Percentiles rank a stretch among this genome's conserved stretches.
Conservation (phyloP, 2,113 vertebrate genomes). For the Mesoclemmys tuberculata region DNA sequence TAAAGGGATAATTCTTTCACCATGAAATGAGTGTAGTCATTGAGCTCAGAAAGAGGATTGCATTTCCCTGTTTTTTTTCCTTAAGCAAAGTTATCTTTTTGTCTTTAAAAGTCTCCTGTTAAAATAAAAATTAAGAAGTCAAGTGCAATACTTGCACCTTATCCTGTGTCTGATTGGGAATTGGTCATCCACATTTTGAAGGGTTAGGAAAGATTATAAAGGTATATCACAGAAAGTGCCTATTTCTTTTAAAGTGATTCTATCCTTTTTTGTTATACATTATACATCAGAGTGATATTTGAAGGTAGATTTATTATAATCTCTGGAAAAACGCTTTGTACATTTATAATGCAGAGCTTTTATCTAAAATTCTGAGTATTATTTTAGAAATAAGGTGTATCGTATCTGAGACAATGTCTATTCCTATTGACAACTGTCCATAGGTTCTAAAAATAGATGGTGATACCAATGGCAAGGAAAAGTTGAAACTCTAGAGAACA, state of each 20-base stretch:
- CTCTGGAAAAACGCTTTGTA: constrained; percentile 72
- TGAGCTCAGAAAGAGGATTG: constrained; percentile 8
- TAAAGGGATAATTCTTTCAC: constrained; percentile 56
- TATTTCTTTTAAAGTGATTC: constrained; percentile 66
- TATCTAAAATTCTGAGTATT: constrained; percentile 79
- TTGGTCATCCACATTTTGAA: constrained; percentile 31
- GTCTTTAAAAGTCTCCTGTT: constrained; percentile 32
- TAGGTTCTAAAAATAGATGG: not conserved
- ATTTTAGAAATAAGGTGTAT: constrained; percentile 72
- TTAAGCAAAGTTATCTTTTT: not conserved
- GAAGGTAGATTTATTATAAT: constrained; percentile 76
- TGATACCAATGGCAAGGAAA: not conserved
- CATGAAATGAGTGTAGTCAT: constrained; percentile 42
- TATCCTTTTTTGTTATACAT: constrained; percentile 74
- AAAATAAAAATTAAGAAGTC: constrained; percentile 45
- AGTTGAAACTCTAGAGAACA: not conserved
- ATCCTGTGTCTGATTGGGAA: constrained; percentile 38
- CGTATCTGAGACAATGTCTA: constrained; percentile 36
- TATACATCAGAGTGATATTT: constrained; percentile 76
- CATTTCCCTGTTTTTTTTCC: not conserved
- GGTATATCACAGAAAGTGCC: constrained; percentile 21
- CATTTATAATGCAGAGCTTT: constrained; percentile 80
- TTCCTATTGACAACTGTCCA: constrained; percentile 16
- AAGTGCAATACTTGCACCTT: constrained; percentile 28
- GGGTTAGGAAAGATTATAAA: constrained; percentile 52